phyloP scores from a whole-genome alignment of 2,888 invertebrate genomes.

The Lumbricus terrestris region DNA sequence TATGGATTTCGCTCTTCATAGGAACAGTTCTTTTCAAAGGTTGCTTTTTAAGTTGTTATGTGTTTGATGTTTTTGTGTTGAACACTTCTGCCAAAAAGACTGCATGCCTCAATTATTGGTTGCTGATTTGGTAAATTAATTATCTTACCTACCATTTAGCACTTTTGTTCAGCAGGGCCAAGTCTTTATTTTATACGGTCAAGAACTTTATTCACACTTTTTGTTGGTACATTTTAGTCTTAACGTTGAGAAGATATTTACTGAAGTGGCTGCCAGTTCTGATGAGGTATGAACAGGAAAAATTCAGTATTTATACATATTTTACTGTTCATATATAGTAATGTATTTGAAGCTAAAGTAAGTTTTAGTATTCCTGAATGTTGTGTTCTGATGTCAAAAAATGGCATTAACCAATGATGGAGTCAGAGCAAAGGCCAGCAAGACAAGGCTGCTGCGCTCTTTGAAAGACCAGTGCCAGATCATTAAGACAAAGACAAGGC shows the following conservation, averaged over 20 bases:
- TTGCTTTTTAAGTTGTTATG: too few relatives aligned
- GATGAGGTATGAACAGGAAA: not conserved
- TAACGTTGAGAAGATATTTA: constrained; percentile 70
- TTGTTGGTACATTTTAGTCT: not conserved
- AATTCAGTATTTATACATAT: not conserved
- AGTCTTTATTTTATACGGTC: not conserved
- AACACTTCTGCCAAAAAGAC: not conserved
- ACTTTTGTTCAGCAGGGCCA: not conserved
- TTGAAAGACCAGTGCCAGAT: too few relatives aligned
- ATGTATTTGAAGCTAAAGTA: not conserved
- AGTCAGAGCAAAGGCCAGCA: too few relatives aligned
- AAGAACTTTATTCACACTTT: not conserved
- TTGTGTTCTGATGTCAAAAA: not conserved
- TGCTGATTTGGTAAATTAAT: not conserved
- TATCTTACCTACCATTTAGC: not conserved
- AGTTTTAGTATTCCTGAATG: not conserved
- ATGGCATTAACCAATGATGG: not conserved
- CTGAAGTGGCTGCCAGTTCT: constrained; percentile 61
- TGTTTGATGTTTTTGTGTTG: not conserved
- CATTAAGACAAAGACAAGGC: too few relatives aligned
- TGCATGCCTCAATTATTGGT: not conserved
- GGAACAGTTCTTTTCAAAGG: too few relatives aligned
- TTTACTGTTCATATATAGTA: not conserved
- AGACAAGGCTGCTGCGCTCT: too few relatives aligned
- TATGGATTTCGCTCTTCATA: too few relatives aligned